phyloP scores from a whole-genome alignment of 1,140 invertebrate species.

The Sitobion miscanthi region DNA sequence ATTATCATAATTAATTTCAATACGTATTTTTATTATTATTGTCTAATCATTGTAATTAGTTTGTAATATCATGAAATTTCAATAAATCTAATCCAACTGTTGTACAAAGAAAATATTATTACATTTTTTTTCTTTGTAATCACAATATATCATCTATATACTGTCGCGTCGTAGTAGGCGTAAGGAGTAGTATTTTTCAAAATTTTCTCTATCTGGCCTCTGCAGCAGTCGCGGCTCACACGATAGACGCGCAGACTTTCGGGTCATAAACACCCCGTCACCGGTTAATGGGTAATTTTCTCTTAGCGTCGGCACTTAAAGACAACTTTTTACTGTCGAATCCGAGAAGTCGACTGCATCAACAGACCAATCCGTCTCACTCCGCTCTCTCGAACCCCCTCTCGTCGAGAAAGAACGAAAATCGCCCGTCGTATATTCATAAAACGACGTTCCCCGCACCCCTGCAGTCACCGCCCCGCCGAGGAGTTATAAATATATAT shows the following conservation, averaged over 20 bases:
- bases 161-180: too few species aligned
- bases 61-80: too few species aligned
- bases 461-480: too few species aligned
- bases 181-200: background rate
- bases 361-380: background rate
- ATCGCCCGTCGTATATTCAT: background rate
- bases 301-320: slow-evolving; percentile 22
- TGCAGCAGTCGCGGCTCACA: background rate
- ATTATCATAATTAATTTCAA: background rate
- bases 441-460: background rate
- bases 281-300: slow-evolving; percentile 53
- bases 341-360: slow-evolving; percentile 32
- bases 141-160: too few species aligned
- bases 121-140: too few species aligned
- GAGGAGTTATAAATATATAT: slow-evolving; percentile 30
- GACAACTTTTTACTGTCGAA: slow-evolving; percentile 49
- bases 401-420: background rate
- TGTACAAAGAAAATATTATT: too few species aligned
- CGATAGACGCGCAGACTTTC: background rate
- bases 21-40: background rate
- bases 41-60: too few species aligned
- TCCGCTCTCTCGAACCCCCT: background rate
- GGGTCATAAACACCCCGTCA: slow-evolving; percentile 36
- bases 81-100: too few species aligned
- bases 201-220: background rate